A percentile compares a stretch with the other conserved stretches of the same genome.
Evolutionary conservation across 2,797 vertebrate genomes (phyloP).

Genomic region (Mormyrus proboscirostris): DNA sequence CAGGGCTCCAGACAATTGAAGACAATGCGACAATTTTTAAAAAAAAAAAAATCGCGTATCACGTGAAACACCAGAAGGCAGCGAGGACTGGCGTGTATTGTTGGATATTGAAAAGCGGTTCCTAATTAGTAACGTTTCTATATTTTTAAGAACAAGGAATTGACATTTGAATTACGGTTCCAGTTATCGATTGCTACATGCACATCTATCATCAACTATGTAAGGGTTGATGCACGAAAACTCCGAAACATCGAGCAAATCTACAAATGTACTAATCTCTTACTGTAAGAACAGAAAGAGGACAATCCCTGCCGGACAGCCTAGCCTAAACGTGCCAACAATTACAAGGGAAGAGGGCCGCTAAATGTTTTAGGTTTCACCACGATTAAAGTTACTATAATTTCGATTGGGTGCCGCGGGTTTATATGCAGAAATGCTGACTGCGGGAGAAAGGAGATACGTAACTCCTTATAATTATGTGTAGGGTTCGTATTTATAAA

Average conservation of each 20-base stretch:
- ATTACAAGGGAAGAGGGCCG: background rate
- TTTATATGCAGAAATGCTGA: background rate
- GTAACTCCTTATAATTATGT: background rate
- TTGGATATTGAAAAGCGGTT: background rate
- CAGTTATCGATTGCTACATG: background rate
- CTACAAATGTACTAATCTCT: background rate
- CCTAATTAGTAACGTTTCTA: background rate
- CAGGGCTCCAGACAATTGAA: background rate
- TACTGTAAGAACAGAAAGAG: background rate
- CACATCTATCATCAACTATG: background rate
- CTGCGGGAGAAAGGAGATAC: background rate
- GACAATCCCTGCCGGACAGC: background rate
- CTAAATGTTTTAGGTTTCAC: background rate
- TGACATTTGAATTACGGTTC: background rate
- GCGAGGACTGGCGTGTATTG: background rate
- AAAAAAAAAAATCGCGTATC: background rate
- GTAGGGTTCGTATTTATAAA: background rate
- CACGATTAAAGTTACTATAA: background rate
- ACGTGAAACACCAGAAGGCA: background rate
- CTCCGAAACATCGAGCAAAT: background rate
- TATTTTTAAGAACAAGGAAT: background rate
- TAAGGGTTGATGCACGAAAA: background rate
- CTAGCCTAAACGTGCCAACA: background rate
- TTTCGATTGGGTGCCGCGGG: background rate
- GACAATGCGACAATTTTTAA: background rate